phyloP scores from a whole-genome alignment of 1,140 invertebrate species.

The Helicoverpa zea region DNA sequence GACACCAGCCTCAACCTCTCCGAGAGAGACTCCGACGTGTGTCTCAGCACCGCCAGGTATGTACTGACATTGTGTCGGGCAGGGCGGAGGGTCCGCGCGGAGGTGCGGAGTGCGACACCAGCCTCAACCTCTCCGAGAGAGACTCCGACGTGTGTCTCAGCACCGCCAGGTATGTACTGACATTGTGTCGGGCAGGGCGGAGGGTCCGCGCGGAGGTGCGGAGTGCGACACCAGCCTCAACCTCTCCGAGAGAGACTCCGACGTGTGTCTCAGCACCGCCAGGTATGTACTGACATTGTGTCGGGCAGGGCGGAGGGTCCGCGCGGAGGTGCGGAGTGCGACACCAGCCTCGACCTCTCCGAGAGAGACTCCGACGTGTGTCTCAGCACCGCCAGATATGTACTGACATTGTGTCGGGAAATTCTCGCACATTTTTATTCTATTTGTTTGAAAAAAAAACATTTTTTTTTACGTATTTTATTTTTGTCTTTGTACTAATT shows the following conservation, averaged over 20 bases:
- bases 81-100: conserved; percentile 50
- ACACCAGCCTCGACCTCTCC: conserved; percentile 67
- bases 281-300: conserved; percentile 53
- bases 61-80: neutral
- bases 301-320: conserved; percentile 47
- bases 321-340: conserved; percentile 54
- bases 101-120: conserved; percentile 61
- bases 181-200: conserved; percentile 19
- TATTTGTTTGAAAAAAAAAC: too few species aligned
- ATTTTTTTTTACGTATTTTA: too few species aligned
- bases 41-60: conserved; percentile 74
- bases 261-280: conserved; percentile 73
- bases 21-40: conserved; percentile 76
- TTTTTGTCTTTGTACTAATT: too few species aligned
- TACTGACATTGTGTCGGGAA: neutral
- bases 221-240: conserved; percentile 65
- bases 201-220: conserved; percentile 51
- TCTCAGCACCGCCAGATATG: conserved; percentile 72
- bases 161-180: conserved; percentile 66
- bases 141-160: conserved; percentile 77
- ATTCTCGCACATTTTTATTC: too few species aligned
- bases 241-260: conserved; percentile 75
- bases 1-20: conserved; percentile 68
- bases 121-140: conserved; percentile 68
- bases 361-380: conserved; percentile 78